phyloP scores from a whole-genome alignment of 2,797 vertebrate species.

The Tokudaia muenninki region DNA sequence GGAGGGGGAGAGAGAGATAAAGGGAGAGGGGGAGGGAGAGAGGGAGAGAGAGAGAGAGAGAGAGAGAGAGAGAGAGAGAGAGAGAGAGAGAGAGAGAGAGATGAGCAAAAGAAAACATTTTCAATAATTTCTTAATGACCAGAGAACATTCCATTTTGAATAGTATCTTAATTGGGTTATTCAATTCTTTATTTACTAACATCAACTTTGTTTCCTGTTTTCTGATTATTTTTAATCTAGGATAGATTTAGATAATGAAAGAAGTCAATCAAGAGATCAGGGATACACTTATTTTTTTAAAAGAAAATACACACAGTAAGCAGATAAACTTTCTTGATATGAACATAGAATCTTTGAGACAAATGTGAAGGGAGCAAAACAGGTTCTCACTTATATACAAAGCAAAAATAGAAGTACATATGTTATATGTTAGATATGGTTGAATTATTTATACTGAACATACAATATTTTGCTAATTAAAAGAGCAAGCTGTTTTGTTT shows the following conservation, averaged over 20 bases:
- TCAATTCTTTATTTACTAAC: background rate
- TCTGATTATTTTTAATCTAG: background rate
- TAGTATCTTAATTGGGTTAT: background rate
- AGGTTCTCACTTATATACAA: slow-evolving; percentile 46
- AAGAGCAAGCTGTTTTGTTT: slow-evolving; percentile 61
- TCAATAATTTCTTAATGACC: background rate
- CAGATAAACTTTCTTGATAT: background rate
- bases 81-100: background rate
- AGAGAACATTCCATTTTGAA: background rate
- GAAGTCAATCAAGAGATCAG: background rate
- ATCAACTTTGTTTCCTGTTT: background rate
- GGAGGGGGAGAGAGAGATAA: background rate
- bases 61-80: background rate
- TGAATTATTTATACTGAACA: slow-evolving; percentile 37
- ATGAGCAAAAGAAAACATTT: background rate
- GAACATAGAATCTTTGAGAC: background rate
- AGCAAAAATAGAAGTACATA: slow-evolving; percentile 44
- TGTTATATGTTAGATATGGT: slow-evolving; percentile 20
- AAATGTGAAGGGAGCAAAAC: background rate
- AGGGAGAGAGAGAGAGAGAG: background rate
- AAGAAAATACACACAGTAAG: background rate
- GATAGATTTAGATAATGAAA: slow-evolving; percentile 36
- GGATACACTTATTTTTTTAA: background rate
- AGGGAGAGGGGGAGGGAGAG: background rate
- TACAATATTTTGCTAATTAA: slow-evolving; percentile 62